These are phyloP conservation scores for Corythucha ciliata DNA, from an alignment of 2,888 invertebrate genomes.

Conservation along the genomic window DNA sequence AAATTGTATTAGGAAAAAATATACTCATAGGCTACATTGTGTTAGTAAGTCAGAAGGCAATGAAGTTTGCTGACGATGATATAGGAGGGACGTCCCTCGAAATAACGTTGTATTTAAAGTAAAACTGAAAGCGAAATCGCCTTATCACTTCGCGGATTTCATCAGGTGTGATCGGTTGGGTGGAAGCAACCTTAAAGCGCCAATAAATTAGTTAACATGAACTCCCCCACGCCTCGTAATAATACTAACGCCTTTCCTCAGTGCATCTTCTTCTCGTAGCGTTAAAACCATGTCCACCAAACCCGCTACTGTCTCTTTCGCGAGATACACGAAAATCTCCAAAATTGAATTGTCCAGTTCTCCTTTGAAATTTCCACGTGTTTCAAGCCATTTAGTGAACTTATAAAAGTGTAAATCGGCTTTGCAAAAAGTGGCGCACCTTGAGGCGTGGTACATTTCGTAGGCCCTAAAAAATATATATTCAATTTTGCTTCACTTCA, in stretches of 20 bases:
- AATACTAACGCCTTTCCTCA: slow-evolving; percentile 2
- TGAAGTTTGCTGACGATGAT: too few species aligned
- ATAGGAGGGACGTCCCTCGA: too few species aligned
- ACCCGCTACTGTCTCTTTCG: slow-evolving; percentile 83
- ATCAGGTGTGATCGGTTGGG: slow-evolving; percentile 28
- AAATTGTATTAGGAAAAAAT: too few species aligned
- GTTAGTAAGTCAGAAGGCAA: too few species aligned
- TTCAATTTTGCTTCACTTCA: not conserved
- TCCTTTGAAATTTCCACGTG: slow-evolving; percentile 29
- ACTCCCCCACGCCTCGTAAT: not conserved
- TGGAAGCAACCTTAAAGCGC: not conserved
- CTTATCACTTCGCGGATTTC: slow-evolving; percentile 34
- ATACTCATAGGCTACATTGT: too few species aligned
- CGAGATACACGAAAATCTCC: slow-evolving; percentile 73
- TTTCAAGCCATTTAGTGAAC: slow-evolving; percentile 29
- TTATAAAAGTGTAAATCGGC: slow-evolving; percentile 15
- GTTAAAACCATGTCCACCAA: slow-evolving; percentile 75
- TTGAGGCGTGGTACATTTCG: slow-evolving; percentile 28
- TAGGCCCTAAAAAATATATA: slow-evolving; percentile 30
- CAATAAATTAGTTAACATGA: not conserved
- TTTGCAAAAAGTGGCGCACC: slow-evolving; percentile 29
- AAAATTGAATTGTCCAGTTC: slow-evolving; percentile 49
- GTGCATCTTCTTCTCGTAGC: slow-evolving; percentile 56
- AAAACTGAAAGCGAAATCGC: slow-evolving; percentile 25
- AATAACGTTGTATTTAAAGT: too few species aligned